A percentile compares a stretch with the other conserved stretches of the same genome.
Conservation (phyloP, 1,140 invertebrate genomes). For the Leptopilina clavipes region DNA sequence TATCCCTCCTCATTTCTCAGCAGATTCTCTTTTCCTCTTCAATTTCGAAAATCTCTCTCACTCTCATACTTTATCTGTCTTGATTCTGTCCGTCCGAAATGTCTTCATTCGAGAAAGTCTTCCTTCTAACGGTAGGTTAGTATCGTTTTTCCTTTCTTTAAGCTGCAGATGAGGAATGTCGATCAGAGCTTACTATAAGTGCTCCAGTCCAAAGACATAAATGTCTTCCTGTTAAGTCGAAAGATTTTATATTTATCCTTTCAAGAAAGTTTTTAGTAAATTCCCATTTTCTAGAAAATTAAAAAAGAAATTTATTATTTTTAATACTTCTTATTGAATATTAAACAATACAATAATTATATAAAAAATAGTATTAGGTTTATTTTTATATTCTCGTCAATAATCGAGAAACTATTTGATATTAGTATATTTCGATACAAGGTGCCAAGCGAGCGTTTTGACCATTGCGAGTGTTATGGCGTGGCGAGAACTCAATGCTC, state of each 20-base stretch:
- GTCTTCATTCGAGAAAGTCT: constrained; percentile 42
- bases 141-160: not conserved
- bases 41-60: not conserved
- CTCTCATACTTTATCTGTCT: constrained; percentile 24
- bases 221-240: constrained; percentile 19
- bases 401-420: no score
- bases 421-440: no score
- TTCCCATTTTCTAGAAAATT: not conserved
- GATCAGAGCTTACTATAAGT: constrained; percentile 5
- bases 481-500: no score
- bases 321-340: no score
- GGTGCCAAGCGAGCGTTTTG: no score
- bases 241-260: not conserved
- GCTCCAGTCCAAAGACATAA: not conserved
- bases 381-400: no score
- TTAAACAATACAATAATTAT: no score
- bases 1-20: not conserved
- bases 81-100: constrained; percentile 36
- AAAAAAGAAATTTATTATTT: no score
- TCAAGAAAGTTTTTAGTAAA: constrained; percentile 8
- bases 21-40: not conserved
- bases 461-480: no score
- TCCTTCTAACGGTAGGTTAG: not conserved
- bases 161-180: not conserved
- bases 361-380: no score